phyloP scores from a whole-genome alignment of 1,140 invertebrate species.

The Drosophila grimshawi region DNA sequence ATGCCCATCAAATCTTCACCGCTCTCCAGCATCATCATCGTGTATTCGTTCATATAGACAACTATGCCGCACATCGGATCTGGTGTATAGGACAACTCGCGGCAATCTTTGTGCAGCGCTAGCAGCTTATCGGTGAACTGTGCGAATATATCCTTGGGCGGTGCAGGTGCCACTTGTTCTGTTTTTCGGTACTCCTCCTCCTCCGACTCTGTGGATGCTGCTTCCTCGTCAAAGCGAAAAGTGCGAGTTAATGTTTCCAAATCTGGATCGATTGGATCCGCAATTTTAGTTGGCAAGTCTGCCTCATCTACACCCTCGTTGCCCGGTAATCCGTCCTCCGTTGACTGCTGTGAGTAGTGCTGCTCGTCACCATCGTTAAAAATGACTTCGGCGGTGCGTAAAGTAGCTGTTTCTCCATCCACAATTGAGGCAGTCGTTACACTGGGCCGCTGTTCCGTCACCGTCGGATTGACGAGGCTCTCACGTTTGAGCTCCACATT shows the following conservation, averaged over 20 bases:
- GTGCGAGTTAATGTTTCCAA: slow-evolving; percentile 47
- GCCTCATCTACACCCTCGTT: neutral
- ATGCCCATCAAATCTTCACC: slow-evolving; percentile 72
- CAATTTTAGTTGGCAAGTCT: neutral
- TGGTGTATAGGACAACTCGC: slow-evolving; percentile 21
- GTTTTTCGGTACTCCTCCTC: neutral
- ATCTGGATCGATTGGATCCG: neutral
- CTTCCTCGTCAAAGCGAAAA: slow-evolving; percentile 47
- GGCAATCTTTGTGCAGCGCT: slow-evolving; percentile 41
- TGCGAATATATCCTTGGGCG: slow-evolving; percentile 42
- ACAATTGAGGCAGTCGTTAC: too few species aligned
- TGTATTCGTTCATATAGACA: slow-evolving; percentile 72
- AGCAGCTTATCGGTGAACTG: slow-evolving; percentile 45
- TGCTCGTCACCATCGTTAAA: neutral
- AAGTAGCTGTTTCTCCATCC: slow-evolving; percentile 9
- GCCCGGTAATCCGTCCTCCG: neutral
- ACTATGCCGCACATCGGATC: slow-evolving; percentile 70
- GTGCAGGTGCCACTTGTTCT: accelerated
- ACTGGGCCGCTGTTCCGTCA: neutral
- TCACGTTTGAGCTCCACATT: slow-evolving; percentile 36
- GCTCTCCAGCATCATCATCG: slow-evolving; percentile 69
- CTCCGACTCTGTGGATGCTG: neutral
- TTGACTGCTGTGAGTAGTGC: neutral
- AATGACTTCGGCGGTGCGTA: neutral
- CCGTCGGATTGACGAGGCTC: neutral